Percentiles rank a stretch among this genome's conserved stretches.
Evolutionary conservation across 2,797 vertebrate genomes (phyloP).

Genomic region (Glyptemys insculpta): DNA sequence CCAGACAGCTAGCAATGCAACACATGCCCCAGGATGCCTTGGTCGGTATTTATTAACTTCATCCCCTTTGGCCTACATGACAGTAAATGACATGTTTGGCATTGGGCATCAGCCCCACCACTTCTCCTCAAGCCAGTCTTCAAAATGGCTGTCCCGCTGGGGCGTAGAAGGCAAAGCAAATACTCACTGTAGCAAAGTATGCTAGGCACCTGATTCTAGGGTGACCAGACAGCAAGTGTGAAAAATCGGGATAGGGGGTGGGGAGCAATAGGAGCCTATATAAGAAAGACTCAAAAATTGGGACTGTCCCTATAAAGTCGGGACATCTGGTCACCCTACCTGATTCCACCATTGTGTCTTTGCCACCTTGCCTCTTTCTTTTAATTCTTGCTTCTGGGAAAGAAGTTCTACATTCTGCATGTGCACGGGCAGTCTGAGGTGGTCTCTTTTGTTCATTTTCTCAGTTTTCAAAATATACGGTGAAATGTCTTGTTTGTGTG

Average conservation of each 20-base stretch:
- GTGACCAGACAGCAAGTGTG: too few species aligned
- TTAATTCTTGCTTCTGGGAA: not conserved
- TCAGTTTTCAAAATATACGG: not conserved
- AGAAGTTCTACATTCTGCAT: conserved; percentile 15
- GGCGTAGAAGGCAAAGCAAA: not conserved
- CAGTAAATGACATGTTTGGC: not conserved
- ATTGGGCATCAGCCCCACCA: not conserved
- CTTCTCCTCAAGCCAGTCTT: conserved; percentile 5
- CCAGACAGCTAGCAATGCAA: not conserved
- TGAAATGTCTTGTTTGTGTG: not conserved
- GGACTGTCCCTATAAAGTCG: too few species aligned
- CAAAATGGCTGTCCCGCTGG: not conserved
- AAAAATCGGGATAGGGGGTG: too few species aligned
- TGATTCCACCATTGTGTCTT: not conserved
- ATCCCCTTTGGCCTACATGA: not conserved
- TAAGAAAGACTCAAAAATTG: too few species aligned
- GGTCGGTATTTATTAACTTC: not conserved
- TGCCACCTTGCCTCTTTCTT: conserved; percentile 17
- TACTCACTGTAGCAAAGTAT: not conserved
- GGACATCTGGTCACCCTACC: too few species aligned
- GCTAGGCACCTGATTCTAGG: not conserved
- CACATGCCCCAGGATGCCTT: not conserved
- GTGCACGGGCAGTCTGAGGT: not conserved
- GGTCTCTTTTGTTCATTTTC: not conserved
- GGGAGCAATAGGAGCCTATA: too few species aligned